Percentiles rank a stretch among this genome's conserved stretches.
Evolutionary conservation across 2,888 invertebrate species (phyloP).

Genomic region (Uloborus plumipes): DNA sequence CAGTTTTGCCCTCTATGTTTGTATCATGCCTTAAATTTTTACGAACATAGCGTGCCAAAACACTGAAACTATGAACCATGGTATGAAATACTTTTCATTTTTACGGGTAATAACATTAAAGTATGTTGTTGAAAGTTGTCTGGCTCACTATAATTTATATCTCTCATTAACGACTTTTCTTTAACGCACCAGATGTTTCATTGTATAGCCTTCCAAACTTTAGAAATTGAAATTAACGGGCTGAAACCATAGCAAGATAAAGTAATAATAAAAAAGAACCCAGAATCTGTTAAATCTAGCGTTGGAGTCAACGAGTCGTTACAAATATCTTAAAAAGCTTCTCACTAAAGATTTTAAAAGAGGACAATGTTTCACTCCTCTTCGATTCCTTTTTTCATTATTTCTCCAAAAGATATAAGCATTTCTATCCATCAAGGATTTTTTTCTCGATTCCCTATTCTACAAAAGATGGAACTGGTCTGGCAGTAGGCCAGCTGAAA

Average conservation of each 20-base stretch:
- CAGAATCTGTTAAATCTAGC: slow-evolving; percentile 52
- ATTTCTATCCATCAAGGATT: slow-evolving; percentile 47
- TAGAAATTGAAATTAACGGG: slow-evolving; percentile 42
- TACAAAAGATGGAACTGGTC: slow-evolving; percentile 24
- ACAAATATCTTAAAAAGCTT: slow-evolving; percentile 32
- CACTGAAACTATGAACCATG: no score
- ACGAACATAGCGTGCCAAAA: no score
- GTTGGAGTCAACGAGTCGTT: slow-evolving; percentile 37
- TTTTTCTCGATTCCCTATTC: slow-evolving; percentile 25
- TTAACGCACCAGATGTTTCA: no score
- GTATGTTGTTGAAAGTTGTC: no score
- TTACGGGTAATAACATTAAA: no score
- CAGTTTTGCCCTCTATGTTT: no score
- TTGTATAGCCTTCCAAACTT: background rate
- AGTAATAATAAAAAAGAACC: no score
- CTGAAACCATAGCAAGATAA: slow-evolving; percentile 3
- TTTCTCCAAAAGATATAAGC: slow-evolving; percentile 53
- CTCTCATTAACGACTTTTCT: no score
- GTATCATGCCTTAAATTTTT: no score
- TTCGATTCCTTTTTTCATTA: slow-evolving; percentile 28
- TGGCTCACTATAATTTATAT: no score
- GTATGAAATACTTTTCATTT: no score
- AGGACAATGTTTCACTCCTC: slow-evolving; percentile 35
- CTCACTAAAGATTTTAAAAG: slow-evolving; percentile 18
- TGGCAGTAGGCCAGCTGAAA: slow-evolving; percentile 46